Conservation (phyloP, 1,140 invertebrate genomes). For the Euwallacea similis region DNA sequence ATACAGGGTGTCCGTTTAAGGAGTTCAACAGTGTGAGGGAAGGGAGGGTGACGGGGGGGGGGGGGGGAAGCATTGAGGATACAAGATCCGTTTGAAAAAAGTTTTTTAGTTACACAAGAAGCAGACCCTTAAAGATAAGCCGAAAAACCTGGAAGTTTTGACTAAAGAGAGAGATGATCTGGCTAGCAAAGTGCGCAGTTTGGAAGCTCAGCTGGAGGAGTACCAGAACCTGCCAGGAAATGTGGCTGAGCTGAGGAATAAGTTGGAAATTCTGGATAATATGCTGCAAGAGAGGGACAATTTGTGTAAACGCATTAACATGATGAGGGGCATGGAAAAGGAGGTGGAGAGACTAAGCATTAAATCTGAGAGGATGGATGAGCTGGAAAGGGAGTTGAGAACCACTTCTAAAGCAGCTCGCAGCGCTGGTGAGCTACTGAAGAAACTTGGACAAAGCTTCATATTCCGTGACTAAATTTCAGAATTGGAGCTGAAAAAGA, state of each 20-base stretch:
- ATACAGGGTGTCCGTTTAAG: too few relatives aligned
- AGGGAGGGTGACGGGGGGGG: too few relatives aligned
- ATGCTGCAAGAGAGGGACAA: constrained; percentile 40
- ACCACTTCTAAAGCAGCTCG: constrained; percentile 25
- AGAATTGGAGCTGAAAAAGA: constrained; percentile 35
- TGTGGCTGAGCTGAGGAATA: constrained; percentile 30
- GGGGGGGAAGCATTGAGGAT: too few relatives aligned
- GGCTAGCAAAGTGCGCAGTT: constrained; percentile 25
- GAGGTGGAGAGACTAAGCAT: constrained; percentile 38
- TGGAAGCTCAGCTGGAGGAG: constrained; percentile 37
- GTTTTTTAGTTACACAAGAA: background rate
- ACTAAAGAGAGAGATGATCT: constrained; percentile 36
- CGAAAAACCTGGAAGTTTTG: constrained; percentile 29
- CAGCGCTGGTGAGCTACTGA: constrained; percentile 15
- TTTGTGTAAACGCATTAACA: constrained; percentile 35
- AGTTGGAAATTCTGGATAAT: constrained; percentile 35
- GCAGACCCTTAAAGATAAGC: constrained; percentile 29
- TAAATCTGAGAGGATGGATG: constrained; percentile 44
- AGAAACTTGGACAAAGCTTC: too few relatives aligned
- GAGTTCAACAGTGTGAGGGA: too few relatives aligned
- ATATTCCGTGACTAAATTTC: background rate
- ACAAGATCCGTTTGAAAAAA: too few relatives aligned
- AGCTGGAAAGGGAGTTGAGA: constrained; percentile 40
- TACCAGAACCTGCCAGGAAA: constrained; percentile 37
- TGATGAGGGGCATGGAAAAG: constrained; percentile 39